Percentiles rank a stretch among this genome's conserved stretches.
phyloP scores from a whole-genome alignment of 2,888 invertebrate genomes.

The Ophonus ardosiacus region DNA sequence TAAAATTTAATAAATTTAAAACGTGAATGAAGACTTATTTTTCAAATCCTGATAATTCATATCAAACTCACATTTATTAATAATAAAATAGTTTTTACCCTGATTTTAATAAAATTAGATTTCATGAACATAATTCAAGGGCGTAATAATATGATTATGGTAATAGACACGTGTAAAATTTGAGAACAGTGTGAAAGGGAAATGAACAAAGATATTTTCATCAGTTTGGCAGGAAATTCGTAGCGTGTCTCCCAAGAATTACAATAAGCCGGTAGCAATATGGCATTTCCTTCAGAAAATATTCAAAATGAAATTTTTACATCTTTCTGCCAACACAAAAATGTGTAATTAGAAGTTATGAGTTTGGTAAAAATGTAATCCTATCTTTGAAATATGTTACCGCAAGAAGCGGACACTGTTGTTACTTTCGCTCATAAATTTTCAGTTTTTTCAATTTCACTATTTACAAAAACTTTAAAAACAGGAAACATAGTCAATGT shows the following conservation, averaged over 20 bases:
- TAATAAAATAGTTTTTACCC: too few relatives aligned
- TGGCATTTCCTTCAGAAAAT: not conserved
- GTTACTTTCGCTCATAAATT: not conserved
- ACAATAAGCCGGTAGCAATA: not conserved
- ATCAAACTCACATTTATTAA: too few relatives aligned
- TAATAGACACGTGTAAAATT: not conserved
- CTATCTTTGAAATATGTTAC: not conserved
- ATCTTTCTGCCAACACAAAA: constrained; percentile 14
- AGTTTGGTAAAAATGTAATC: constrained; percentile 8
- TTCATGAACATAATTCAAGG: not conserved
- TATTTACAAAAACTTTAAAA: not conserved
- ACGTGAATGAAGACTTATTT: too few relatives aligned
- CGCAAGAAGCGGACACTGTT: not conserved
- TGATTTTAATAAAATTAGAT: not conserved
- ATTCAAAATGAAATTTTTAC: not conserved
- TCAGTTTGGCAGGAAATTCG: not conserved
- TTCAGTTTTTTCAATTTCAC: not conserved
- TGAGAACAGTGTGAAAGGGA: not conserved
- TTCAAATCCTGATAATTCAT: too few relatives aligned
- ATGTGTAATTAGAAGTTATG: constrained; percentile 26
- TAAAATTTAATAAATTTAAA: too few relatives aligned
- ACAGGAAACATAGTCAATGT: too few relatives aligned
- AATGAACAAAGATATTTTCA: not conserved
- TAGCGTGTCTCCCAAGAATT: not conserved
- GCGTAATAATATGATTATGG: not conserved